phyloP scores from a whole-genome alignment of 2,797 vertebrate species.

The Phalloptychus januarius region DNA sequence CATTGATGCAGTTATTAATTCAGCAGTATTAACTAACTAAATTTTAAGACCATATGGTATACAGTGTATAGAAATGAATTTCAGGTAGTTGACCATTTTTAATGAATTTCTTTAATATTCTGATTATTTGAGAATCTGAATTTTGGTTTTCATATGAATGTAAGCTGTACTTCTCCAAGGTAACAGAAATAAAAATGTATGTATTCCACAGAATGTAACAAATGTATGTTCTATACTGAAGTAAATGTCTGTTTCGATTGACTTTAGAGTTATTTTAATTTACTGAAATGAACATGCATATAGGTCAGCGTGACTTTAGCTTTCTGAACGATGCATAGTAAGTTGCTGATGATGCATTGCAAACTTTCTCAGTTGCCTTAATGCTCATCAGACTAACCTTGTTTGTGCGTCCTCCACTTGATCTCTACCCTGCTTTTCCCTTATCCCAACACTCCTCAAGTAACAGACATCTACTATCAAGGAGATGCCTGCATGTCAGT shows the following conservation, averaged over 20 bases:
- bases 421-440: conserved; percentile 61
- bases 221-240: not conserved
- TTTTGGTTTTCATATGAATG: not conserved
- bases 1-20: not conserved
- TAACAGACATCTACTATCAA: conserved; percentile 86
- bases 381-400: conserved; percentile 84
- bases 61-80: not conserved
- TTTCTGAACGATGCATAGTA: conserved; percentile 69
- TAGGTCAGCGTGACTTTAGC: conserved; percentile 45
- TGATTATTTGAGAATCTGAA: not conserved
- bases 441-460: conserved; percentile 44
- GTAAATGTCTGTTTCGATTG: not conserved
- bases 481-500: conserved; percentile 88
- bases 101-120: not conserved
- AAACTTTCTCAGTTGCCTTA: conserved; percentile 83
- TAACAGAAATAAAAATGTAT: not conserved
- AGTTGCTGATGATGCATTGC: conserved; percentile 87
- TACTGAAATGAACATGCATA: conserved; percentile 23
- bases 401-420: conserved; percentile 66
- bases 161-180: not conserved
- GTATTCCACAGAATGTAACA: not conserved
- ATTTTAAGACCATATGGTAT: not conserved
- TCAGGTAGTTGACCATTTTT: not conserved
- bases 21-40: not conserved
- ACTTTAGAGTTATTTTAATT: not conserved